Evolutionary conservation across 2,113 vertebrate species (phyloP).

Genomic region (Oreotrochilus melanogaster): DNA sequence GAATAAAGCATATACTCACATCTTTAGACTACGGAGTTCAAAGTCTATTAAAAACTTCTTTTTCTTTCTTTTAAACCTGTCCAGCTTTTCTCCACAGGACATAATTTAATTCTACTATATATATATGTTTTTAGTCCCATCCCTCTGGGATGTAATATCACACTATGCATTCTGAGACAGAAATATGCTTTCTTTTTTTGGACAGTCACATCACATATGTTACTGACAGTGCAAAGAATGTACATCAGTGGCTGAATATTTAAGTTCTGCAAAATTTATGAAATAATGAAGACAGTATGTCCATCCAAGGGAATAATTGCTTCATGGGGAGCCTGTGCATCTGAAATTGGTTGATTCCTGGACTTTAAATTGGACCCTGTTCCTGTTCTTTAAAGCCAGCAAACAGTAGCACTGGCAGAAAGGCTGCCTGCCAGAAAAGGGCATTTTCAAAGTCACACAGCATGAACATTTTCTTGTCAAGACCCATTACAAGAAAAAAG

Average conservation of each 20-base stretch:
- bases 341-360: constrained; percentile 45
- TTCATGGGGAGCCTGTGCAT: neutral
- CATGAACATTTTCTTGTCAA: constrained; percentile 60
- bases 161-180: neutral
- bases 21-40: neutral
- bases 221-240: neutral
- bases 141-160: neutral
- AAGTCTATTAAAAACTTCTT: constrained; percentile 4
- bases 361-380: constrained; percentile 44
- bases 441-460: constrained; percentile 73
- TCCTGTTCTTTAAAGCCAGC: constrained; percentile 54
- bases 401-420: constrained; percentile 17
- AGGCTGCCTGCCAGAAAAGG: constrained; percentile 48
- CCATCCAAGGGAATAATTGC: constrained; percentile 47
- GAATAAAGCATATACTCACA: neutral
- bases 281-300: constrained; percentile 36
- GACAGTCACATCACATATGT: neutral
- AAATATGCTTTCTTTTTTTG: constrained; percentile 8
- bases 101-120: constrained; percentile 4
- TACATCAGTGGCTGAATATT: neutral
- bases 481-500: constrained; percentile 55
- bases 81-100: neutral
- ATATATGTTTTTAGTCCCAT: neutral
- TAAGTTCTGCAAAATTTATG: constrained; percentile 44
- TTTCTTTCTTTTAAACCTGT: constrained; percentile 25